Evolutionary conservation across 2,113 vertebrate species (phyloP), one percentile per base, ranked within the genome.

Genomic region (Paralichthys olivaceus): DNA sequence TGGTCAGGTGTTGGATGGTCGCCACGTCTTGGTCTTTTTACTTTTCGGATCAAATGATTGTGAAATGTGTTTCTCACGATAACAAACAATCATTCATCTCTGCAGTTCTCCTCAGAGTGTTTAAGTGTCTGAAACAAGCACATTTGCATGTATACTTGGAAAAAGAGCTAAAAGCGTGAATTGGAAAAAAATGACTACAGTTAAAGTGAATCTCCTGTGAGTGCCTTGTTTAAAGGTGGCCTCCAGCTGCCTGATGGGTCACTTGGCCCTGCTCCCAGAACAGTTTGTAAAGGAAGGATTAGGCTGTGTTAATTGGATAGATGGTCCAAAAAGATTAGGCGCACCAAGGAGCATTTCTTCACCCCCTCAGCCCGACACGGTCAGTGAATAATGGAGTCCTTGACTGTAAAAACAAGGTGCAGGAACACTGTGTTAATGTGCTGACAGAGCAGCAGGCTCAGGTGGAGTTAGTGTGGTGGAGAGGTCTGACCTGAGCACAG

Each of bases 251-350:
- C 32, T 29, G 47, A 72, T 66, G 69, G 81, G 34, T 7, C 26
- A 11, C 45, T 80, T 73, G 86, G 86, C 84, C 8, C 32, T 32
- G 49, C 26, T 89, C 89, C 87, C 84, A 89, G 87, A 90, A 77
- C 77, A 78, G 70, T 92, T 84, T 87, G 82, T 69, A 81, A 89
- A 83, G 83, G 81, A 84, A 61, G 84, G 88, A 91, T 91, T 91
- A 90, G 83, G 57, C 77, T 54, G 81, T 55, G 68, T 87, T 92
- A 88, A 92, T 91, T 92, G 87, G 89, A 90, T 90, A 68, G 84
- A 90, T 74, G 65, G 78, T 88, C 68, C 69, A 66, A 85, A 90
- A 90, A 84, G 89, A 91, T 91, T 85, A 89, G 51, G 72, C 66
- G 71, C 47, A 25, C 56, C 23, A 15, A 65, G 34, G 54, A 69